Conservation (phyloP, 2,113 vertebrate species). For the Oncorhynchus clarkii region DNA sequence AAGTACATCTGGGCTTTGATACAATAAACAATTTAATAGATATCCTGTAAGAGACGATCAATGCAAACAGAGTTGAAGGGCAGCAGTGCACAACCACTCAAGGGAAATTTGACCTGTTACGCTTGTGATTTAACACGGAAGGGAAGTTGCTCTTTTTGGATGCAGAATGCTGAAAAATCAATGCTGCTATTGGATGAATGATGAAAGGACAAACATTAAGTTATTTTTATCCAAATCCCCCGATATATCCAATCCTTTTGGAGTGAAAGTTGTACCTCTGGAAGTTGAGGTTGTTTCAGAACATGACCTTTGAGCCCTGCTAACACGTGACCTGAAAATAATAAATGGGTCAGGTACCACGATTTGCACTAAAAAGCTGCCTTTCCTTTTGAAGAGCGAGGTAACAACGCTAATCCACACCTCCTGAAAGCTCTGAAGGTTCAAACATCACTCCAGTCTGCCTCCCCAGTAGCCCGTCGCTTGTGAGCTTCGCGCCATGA, state of each 20-base stretch:
- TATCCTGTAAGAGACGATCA: conserved; percentile 39
- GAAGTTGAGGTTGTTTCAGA: conserved; percentile 15
- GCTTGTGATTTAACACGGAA: conserved; percentile 32
- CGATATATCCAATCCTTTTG: conserved; percentile 29
- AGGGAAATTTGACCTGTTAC: conserved; percentile 41
- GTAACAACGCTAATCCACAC: conserved; percentile 11
- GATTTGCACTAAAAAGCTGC: conserved; percentile 63
- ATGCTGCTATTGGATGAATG: conserved; percentile 19
- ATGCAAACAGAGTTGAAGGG: conserved; percentile 50
- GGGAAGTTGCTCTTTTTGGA: neutral
- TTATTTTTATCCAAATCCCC: conserved; percentile 21
- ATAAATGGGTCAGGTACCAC: conserved; percentile 7
- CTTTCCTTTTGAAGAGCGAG: conserved; percentile 41
- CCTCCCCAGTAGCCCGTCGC: conserved; percentile 21
- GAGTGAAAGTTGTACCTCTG: neutral
- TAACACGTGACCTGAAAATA: conserved; percentile 22
- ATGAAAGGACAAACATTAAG: too few species aligned
- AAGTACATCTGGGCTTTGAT: conserved; percentile 20
- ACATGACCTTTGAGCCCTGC: conserved; percentile 32
- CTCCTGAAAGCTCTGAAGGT: conserved; percentile 36
- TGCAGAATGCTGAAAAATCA: conserved; percentile 34
- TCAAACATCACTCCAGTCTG: conserved; percentile 41
- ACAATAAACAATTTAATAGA: conserved; percentile 15
- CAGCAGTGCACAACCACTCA: conserved; percentile 39
- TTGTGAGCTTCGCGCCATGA: conserved; percentile 31